These are phyloP conservation scores for Caranx melampygus DNA, from an alignment of 2,113 vertebrate genomes.

Conservation along the genomic window DNA sequence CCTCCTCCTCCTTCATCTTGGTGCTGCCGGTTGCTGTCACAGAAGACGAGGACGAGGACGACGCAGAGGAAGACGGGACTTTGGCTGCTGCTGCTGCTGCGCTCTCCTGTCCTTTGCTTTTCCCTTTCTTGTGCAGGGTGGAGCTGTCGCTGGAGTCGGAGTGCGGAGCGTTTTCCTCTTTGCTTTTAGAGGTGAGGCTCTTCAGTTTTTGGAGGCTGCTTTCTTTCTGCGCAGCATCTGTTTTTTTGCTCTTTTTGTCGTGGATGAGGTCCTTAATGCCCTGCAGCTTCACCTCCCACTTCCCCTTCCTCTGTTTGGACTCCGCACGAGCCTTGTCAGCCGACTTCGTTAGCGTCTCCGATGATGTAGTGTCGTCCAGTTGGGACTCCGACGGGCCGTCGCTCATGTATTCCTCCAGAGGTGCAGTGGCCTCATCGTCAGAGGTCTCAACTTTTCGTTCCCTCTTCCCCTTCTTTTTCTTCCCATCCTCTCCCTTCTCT, in stretches of 20 bases:
- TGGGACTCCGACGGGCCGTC: constrained; percentile 72
- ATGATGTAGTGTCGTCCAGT: constrained; percentile 53
- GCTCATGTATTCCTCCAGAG: constrained; percentile 73
- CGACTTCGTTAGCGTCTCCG: constrained; percentile 43
- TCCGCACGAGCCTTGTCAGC: constrained; percentile 64
- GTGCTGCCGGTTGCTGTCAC: constrained; percentile 33
- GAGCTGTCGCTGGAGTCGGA: constrained; percentile 85
- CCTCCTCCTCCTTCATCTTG: constrained; percentile 78
- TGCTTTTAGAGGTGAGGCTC: constrained; percentile 73
- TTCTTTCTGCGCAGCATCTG: constrained; percentile 80
- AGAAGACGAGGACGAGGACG: constrained; percentile 67
- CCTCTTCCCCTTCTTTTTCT: constrained; percentile 81
- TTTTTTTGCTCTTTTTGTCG: constrained; percentile 84
- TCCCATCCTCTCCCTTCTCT: constrained; percentile 81
- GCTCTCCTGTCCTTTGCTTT: constrained; percentile 75
- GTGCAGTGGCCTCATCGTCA: constrained; percentile 74
- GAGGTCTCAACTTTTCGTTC: constrained; percentile 74
- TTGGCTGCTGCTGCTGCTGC: constrained; percentile 34
- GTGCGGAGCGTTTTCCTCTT: constrained; percentile 81
- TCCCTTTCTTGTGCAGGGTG: constrained; percentile 66
- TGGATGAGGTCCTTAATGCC: constrained; percentile 80
- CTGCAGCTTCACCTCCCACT: constrained; percentile 79
- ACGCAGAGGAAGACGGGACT: constrained; percentile 66
- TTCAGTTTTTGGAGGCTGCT: constrained; percentile 82
- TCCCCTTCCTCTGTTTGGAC: constrained; percentile 86